phyloP scores from a whole-genome alignment of 2,797 vertebrate species.

The Tenualosa ilisha region DNA sequence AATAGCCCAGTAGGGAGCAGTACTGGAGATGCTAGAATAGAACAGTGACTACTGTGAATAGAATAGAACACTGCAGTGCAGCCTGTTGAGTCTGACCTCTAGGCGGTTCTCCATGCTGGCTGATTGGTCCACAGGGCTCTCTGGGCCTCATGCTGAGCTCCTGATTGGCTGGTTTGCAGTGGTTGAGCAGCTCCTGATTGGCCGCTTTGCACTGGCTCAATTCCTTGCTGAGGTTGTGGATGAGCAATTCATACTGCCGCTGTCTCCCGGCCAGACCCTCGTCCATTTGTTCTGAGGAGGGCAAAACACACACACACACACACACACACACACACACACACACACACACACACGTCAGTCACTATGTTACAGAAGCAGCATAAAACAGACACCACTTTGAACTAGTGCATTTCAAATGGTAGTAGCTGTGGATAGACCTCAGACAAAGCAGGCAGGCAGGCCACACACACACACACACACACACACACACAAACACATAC shows the following conservation, averaged over 20 bases:
- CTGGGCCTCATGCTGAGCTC: constrained; percentile 83
- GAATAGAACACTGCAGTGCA: constrained; percentile 21
- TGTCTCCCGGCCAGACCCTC: constrained; percentile 87
- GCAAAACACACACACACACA: not conserved
- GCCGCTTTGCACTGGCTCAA: constrained; percentile 80
- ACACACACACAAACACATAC: too few relatives aligned
- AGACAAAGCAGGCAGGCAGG: too few relatives aligned
- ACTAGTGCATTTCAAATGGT: too few relatives aligned
- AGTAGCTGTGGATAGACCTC: too few relatives aligned
- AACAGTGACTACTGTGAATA: not conserved
- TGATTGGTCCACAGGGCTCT: constrained; percentile 50
- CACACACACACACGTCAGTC: not conserved
- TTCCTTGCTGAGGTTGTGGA: constrained; percentile 88
- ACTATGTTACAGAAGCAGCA: not conserved
- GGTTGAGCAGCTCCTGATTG: constrained; percentile 87
- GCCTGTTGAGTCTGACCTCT: constrained; percentile 56
- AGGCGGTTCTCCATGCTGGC: constrained; percentile 40
- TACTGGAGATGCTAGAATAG: not conserved
- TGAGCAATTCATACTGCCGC: constrained; percentile 88
- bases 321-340: not conserved
- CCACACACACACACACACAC: too few relatives aligned
- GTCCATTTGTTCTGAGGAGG: constrained; percentile 84
- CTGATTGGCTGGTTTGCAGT: constrained; percentile 82
- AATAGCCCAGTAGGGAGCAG: not conserved
- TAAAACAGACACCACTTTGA: not conserved